These are phyloP conservation scores for Oncorhynchus mykiss DNA, from an alignment of 2,113 vertebrate genomes.

Conservation along the genomic window DNA sequence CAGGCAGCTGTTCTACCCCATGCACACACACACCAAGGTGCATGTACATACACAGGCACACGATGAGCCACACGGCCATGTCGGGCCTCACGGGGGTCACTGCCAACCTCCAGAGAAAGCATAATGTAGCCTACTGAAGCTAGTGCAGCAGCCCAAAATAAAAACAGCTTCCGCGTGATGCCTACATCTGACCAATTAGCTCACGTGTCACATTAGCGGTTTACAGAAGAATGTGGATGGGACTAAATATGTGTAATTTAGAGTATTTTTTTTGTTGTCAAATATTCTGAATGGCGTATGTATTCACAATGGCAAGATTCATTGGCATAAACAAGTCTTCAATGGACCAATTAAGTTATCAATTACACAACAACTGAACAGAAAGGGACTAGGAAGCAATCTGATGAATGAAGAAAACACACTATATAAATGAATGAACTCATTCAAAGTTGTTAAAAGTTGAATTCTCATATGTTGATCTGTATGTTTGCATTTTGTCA, in stretches of 20 bases:
- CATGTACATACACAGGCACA: constrained; percentile 4
- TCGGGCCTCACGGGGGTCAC: constrained; percentile 54
- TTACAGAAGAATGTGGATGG: constrained; percentile 16
- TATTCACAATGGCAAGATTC: constrained; percentile 32
- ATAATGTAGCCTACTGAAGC: too few relatives aligned
- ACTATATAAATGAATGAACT: neutral
- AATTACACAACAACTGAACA: constrained; percentile 18
- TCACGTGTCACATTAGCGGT: constrained; percentile 8
- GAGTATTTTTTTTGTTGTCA: neutral
- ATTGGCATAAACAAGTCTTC: constrained; percentile 40
- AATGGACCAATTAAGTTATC: constrained; percentile 29
- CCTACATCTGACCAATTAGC: constrained; percentile 66
- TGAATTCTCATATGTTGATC: neutral
- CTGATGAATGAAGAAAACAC: too few relatives aligned
- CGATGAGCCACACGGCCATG: constrained; percentile 43
- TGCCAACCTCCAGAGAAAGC: constrained; percentile 56
- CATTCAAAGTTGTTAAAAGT: neutral
- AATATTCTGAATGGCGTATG: constrained; percentile 17
- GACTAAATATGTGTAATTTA: neutral
- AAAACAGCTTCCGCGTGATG: constrained; percentile 40
- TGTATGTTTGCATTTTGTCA: neutral
- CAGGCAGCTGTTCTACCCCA: constrained; percentile 56
- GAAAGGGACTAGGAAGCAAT: neutral
- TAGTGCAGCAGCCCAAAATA: too few relatives aligned
- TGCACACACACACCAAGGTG: too few relatives aligned